Conservation (phyloP, 1,140 invertebrate species). For the Diachasma alloeum region DNA sequence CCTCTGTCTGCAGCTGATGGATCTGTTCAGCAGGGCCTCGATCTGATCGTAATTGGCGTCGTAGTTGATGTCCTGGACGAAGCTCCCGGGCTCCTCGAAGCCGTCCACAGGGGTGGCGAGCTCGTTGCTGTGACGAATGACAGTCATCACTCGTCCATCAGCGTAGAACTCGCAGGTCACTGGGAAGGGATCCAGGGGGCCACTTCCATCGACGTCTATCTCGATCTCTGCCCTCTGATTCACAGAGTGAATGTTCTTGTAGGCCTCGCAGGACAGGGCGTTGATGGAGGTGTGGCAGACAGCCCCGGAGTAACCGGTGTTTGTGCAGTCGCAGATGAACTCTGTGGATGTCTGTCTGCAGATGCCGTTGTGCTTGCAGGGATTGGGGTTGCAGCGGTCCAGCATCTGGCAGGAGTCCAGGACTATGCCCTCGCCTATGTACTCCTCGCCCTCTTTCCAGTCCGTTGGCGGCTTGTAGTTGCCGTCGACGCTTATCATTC, state of each 20-base stretch:
- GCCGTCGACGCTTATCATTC: slow-evolving; percentile 86
- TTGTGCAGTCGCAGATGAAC: slow-evolving; percentile 90
- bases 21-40: slow-evolving; percentile 89
- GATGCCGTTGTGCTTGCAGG: slow-evolving; percentile 92
- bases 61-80: slow-evolving; percentile 88
- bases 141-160: slow-evolving; percentile 80
- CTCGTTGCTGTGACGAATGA: slow-evolving; percentile 80
- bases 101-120: slow-evolving; percentile 79
- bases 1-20: slow-evolving; percentile 82
- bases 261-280: slow-evolving; percentile 90
- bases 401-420: slow-evolving; percentile 90
- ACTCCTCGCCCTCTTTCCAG: slow-evolving; percentile 84
- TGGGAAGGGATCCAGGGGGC: slow-evolving; percentile 87
- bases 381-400: slow-evolving; percentile 95
- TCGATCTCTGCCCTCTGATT: slow-evolving; percentile 76
- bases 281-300: slow-evolving; percentile 92
- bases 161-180: slow-evolving; percentile 89
- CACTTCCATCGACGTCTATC: slow-evolving; percentile 96
- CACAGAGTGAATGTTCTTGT: slow-evolving; percentile 77
- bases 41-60: slow-evolving; percentile 87
- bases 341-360: slow-evolving; percentile 91
- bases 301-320: slow-evolving; percentile 92
- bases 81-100: slow-evolving; percentile 89
- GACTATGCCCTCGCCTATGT: slow-evolving; percentile 80
- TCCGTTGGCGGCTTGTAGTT: slow-evolving; percentile 85